phyloP scores from a whole-genome alignment of 1,140 invertebrate genomes.

The Chironomus tepperi region DNA sequence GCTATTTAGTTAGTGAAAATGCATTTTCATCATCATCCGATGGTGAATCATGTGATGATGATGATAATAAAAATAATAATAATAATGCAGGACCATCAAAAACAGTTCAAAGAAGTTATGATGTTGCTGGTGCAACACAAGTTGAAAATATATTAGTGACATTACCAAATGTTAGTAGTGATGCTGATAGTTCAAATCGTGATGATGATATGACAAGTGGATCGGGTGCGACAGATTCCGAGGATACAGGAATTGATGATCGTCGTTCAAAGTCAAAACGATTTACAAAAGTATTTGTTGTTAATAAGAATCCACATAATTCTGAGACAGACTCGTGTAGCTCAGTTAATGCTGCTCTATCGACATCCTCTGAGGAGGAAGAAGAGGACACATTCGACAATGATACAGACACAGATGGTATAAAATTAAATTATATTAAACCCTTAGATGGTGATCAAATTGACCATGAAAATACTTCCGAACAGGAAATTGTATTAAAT shows the following conservation, averaged over 20 bases:
- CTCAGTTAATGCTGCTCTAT: conserved; percentile 36
- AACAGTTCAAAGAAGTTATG: conserved; percentile 42
- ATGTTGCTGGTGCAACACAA: conserved; percentile 42
- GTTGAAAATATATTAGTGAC: conserved; percentile 33
- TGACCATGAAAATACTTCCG: conserved; percentile 8
- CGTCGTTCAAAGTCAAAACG: conserved; percentile 47
- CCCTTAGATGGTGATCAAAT: conserved; percentile 30
- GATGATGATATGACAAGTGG: conserved; percentile 28
- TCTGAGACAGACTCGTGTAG: conserved; percentile 47
- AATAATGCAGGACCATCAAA: conserved; percentile 6
- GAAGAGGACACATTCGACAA: conserved; percentile 46
- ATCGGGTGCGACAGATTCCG: conserved; percentile 36
- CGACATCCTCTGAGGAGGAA: conserved; percentile 36
- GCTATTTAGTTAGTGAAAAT: conserved; percentile 47
- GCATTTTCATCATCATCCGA: conserved; percentile 45
- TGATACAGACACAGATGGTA: conserved; percentile 44
- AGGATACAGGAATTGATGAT: conserved; percentile 37
- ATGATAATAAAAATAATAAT: conserved; percentile 29
- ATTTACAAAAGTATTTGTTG: conserved; percentile 64
- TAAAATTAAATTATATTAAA: conserved; percentile 40
- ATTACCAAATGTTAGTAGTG: neutral
- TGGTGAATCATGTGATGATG: conserved; percentile 44
- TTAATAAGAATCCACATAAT: conserved; percentile 57
- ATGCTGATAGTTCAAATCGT: neutral
- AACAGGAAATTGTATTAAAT: conserved; percentile 14